Conservation (phyloP, 1,140 invertebrate species). For the Mercenaria mercenaria region DNA sequence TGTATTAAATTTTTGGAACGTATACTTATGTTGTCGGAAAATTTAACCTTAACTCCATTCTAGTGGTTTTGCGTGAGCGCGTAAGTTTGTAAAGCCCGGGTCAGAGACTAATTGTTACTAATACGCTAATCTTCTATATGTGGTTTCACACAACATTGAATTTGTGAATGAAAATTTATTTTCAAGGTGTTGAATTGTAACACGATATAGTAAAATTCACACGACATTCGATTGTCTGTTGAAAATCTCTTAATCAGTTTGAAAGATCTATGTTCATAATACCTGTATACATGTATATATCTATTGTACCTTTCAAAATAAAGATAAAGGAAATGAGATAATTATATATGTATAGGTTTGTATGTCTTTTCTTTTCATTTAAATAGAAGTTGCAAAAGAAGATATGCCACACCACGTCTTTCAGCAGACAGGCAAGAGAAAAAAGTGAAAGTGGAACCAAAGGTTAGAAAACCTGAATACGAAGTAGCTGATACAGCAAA, state of each 20-base stretch:
- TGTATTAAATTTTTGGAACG: not conserved
- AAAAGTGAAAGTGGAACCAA: too few species aligned
- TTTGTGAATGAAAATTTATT: slow-evolving; percentile 16
- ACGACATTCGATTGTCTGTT: not conserved
- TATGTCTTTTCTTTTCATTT: too few species aligned
- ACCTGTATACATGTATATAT: too few species aligned
- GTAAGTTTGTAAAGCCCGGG: not conserved
- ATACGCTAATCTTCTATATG: not conserved
- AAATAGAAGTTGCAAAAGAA: too few species aligned
- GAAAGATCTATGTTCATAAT: not conserved
- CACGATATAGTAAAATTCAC: not conserved
- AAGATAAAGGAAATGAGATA: not conserved
- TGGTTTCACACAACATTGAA: slow-evolving; percentile 18
- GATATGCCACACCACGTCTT: too few species aligned
- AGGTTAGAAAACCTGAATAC: too few species aligned
- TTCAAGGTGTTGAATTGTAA: not conserved
- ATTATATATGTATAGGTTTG: too few species aligned
- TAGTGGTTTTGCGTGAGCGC: not conserved
- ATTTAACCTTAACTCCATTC: not conserved
- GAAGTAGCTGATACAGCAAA: too few species aligned
- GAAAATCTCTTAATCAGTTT: not conserved
- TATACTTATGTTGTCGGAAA: not conserved
- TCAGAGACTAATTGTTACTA: not conserved
- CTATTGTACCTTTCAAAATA: not conserved
- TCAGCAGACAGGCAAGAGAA: too few species aligned